Evolutionary conservation across 1,140 invertebrate species (phyloP).

Genomic region (Antheraea mylitta): DNA sequence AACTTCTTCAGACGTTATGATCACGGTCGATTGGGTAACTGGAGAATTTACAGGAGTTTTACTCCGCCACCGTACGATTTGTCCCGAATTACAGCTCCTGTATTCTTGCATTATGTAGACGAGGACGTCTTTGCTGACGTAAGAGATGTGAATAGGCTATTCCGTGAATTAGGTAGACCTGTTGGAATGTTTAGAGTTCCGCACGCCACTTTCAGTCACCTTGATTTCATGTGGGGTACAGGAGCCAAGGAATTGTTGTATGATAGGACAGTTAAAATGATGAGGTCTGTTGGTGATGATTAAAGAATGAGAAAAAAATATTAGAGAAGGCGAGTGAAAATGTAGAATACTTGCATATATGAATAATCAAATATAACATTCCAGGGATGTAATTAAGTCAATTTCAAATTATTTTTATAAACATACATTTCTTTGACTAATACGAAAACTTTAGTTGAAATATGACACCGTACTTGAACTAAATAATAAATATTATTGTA

Average conservation of each 20-base stretch:
- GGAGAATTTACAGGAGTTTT: slow-evolving; percentile 71
- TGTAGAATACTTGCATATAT: no score
- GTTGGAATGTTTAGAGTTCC: slow-evolving; percentile 74
- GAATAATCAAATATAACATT: no score
- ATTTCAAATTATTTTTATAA: no score
- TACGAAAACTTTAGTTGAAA: no score
- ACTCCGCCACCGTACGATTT: slow-evolving; percentile 82
- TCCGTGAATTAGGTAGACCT: slow-evolving; percentile 78
- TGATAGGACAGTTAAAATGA: slow-evolving; percentile 59
- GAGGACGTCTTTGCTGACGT: slow-evolving; percentile 85
- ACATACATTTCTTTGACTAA: no score
- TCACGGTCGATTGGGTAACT: slow-evolving; percentile 79
- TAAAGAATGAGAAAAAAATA: neutral
- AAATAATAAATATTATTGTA: no score
- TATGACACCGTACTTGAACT: no score
- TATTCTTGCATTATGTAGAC: slow-evolving; percentile 85
- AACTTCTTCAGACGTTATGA: slow-evolving; percentile 83
- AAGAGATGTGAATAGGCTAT: slow-evolving; percentile 79
- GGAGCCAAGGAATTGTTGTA: slow-evolving; percentile 70
- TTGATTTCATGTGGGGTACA: slow-evolving; percentile 81
- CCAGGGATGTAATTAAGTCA: no score
- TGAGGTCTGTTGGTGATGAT: slow-evolving; percentile 41
- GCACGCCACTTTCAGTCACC: slow-evolving; percentile 76
- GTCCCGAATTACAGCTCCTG: slow-evolving; percentile 80
- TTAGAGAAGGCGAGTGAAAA: no score